These are phyloP conservation scores for Trachurus trachurus DNA, from an alignment of 2,797 vertebrate species.

Conservation along the genomic window DNA sequence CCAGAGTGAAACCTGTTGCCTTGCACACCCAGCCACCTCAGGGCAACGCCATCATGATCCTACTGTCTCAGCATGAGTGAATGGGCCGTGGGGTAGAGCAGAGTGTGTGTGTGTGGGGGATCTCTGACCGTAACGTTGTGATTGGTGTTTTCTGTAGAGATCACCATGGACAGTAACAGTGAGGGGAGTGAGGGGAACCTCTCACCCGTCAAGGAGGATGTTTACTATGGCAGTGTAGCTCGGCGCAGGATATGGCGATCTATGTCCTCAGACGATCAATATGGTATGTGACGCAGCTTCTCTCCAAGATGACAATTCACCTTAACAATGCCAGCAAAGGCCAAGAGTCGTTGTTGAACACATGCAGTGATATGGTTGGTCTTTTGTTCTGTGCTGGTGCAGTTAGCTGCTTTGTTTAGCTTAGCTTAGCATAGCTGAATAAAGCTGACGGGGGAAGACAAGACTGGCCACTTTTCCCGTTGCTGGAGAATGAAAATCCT, in stretches of 20 bases:
- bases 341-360: conserved; percentile 61
- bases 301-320: conserved; percentile 73
- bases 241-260: conserved; percentile 90
- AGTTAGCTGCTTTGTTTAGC: conserved; percentile 58
- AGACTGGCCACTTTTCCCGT: conserved; percentile 77
- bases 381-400: conserved; percentile 69
- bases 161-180: conserved; percentile 97
- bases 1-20: conserved; percentile 78
- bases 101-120: conserved; percentile 75
- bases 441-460: conserved; percentile 72
- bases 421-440: conserved; percentile 65
- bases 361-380: conserved; percentile 67
- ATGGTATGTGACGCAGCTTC: conserved; percentile 90
- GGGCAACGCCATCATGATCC: conserved; percentile 65
- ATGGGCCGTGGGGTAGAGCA: conserved; percentile 72
- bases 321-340: conserved; percentile 68
- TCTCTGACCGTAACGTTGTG: conserved; percentile 83
- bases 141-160: conserved; percentile 93
- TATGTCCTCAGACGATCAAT: conserved; percentile 90
- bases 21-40: conserved; percentile 59
- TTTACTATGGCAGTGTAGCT: conserved; percentile 94
- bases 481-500: conserved; percentile 81
- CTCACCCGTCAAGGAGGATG: conserved; percentile 92
- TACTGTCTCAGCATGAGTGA: conserved; percentile 77
- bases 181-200: conserved; percentile 95